Conservation (phyloP, 2,113 vertebrate genomes). For the Tichodroma muraria region DNA sequence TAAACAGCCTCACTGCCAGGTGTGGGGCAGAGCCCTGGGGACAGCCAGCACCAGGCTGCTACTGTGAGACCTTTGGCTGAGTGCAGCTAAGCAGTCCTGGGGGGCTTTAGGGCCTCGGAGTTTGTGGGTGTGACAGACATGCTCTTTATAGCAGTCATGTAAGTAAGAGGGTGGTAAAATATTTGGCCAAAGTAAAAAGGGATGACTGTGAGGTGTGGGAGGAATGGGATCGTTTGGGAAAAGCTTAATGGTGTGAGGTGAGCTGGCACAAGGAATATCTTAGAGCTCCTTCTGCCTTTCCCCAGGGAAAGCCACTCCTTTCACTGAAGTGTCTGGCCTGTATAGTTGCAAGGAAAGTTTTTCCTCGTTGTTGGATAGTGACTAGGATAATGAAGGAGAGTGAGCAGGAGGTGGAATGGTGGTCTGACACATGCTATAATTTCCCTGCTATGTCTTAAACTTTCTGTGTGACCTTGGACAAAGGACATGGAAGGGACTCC, state of each 20-base stretch:
- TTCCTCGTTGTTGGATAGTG: background rate
- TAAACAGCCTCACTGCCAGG: background rate
- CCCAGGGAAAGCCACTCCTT: background rate
- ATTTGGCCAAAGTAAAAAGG: background rate
- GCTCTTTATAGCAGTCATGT: background rate
- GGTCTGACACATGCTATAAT: background rate
- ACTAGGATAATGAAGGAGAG: background rate
- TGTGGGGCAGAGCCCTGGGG: background rate
- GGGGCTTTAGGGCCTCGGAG: background rate
- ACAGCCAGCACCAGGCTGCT: background rate
- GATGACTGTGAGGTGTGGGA: background rate
- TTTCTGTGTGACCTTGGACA: background rate
- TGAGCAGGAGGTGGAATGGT: background rate
- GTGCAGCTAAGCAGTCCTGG: background rate
- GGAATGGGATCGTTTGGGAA: accelerated
- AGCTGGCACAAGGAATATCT: background rate
- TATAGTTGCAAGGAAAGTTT: background rate
- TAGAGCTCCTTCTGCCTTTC: background rate
- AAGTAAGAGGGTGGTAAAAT: background rate
- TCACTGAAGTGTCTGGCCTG: background rate
- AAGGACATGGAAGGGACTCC: background rate
- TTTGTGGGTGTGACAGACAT: background rate
- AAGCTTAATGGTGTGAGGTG: background rate
- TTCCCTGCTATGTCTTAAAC: background rate
- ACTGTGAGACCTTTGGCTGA: background rate